Evolutionary conservation across 1,140 invertebrate genomes (phyloP).

Genomic region (Drosophila ercepeae): DNA sequence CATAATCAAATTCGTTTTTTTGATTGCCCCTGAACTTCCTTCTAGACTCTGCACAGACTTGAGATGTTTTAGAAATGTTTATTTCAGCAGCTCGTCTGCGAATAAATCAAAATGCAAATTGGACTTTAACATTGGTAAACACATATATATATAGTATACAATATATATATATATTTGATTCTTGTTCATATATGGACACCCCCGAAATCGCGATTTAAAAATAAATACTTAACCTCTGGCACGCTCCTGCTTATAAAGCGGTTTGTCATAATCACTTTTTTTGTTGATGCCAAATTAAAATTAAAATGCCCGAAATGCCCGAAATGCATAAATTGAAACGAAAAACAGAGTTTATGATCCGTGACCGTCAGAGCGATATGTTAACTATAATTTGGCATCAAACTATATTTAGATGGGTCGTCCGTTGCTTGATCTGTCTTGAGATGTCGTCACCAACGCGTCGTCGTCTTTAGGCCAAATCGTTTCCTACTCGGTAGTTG

Average conservation of each 20-base stretch:
- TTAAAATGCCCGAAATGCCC: slow-evolving; percentile 32
- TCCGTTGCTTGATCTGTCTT: slow-evolving; percentile 23
- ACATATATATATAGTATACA: slow-evolving; percentile 10
- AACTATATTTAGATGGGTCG: slow-evolving; percentile 42
- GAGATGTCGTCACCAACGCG: slow-evolving; percentile 35
- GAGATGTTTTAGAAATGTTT: slow-evolving; percentile 29
- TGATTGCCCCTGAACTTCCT: slow-evolving; percentile 19
- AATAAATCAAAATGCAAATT: slow-evolving; percentile 49
- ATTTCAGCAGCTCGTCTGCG: slow-evolving; percentile 28
- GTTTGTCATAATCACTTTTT: slow-evolving; percentile 20
- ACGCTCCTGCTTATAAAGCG: slow-evolving; percentile 24
- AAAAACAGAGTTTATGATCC: slow-evolving; percentile 59
- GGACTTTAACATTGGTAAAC: slow-evolving; percentile 19
- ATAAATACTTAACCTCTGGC: slow-evolving; percentile 45
- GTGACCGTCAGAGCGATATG: slow-evolving; percentile 52
- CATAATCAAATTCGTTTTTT: not conserved
- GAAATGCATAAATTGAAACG: slow-evolving; percentile 41
- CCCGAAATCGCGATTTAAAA: slow-evolving; percentile 42
- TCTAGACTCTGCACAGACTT: slow-evolving; percentile 20
- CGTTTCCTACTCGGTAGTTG: slow-evolving; percentile 63
- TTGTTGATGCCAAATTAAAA: slow-evolving; percentile 36
- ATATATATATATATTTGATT: not conserved
- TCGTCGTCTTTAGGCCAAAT: slow-evolving; percentile 53
- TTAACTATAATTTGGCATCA: slow-evolving; percentile 60
- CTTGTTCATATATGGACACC: slow-evolving; percentile 23